These are phyloP conservation scores for Hypothenemus hampei DNA, from an alignment of 1,140 invertebrate species.

Conservation along the genomic window DNA sequence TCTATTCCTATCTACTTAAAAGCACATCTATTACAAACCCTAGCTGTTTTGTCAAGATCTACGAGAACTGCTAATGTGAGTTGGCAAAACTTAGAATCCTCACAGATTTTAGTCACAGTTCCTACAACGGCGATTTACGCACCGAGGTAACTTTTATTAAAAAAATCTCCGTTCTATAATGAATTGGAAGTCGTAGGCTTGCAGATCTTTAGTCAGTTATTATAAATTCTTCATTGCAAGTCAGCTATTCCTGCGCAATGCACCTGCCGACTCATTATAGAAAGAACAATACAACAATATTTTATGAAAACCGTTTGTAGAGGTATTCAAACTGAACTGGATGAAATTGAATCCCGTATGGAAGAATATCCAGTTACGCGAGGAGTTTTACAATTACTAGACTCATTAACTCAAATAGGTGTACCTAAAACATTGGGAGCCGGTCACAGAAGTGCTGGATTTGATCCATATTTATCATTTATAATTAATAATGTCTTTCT, in stretches of 20 bases:
- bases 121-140: slow-evolving; percentile 59
- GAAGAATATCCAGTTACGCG: slow-evolving; percentile 83
- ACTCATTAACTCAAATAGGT: slow-evolving; percentile 68
- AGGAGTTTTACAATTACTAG: slow-evolving; percentile 73
- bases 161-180: no score
- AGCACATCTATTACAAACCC: slow-evolving; percentile 69
- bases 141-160: slow-evolving; percentile 45
- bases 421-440: slow-evolving; percentile 76
- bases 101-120: slow-evolving; percentile 73
- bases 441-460: slow-evolving; percentile 75
- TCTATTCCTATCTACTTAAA: slow-evolving; percentile 81
- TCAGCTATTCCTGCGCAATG: no score
- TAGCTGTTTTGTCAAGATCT: slow-evolving; percentile 71
- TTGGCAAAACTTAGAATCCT: slow-evolving; percentile 83
- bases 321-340: slow-evolving; percentile 64
- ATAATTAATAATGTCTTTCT: slow-evolving; percentile 74
- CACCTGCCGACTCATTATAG: no score
- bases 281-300: no score
- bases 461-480: slow-evolving; percentile 85
- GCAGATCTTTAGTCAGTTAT: no score
- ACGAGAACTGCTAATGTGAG: slow-evolving; percentile 69
- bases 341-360: slow-evolving; percentile 77
- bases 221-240: no score
- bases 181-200: no score
- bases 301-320: not conserved